A percentile compares a stretch with the other conserved stretches of the same genome.
Evolutionary conservation across 2,797 vertebrate genomes (phyloP).

Genomic region (Mormyrus hasselquistii): DNA sequence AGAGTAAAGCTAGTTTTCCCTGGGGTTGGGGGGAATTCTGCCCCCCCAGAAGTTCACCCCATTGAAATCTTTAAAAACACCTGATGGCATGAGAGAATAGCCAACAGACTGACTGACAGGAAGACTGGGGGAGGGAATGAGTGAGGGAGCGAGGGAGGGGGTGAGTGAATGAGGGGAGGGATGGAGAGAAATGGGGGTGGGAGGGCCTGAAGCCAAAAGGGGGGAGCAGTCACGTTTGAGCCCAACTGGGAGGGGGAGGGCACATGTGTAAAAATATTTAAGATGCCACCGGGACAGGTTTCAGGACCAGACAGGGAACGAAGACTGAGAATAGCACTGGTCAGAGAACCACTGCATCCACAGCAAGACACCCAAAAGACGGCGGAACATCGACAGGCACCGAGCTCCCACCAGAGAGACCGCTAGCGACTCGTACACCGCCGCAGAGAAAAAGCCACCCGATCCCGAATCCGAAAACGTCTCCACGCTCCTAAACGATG

Average conservation of each 20-base stretch:
- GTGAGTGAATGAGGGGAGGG: slow-evolving; percentile 31
- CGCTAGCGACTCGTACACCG: not conserved
- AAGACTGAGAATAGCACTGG: slow-evolving; percentile 39
- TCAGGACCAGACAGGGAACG: slow-evolving; percentile 48
- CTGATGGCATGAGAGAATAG: slow-evolving; percentile 55
- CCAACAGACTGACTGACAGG: slow-evolving; percentile 18
- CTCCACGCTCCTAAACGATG: not conserved
- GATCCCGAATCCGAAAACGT: no score
- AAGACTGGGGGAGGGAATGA: slow-evolving; percentile 43
- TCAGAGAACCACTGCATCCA: slow-evolving; percentile 38
- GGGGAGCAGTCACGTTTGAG: slow-evolving; percentile 48
- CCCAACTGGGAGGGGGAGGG: slow-evolving; percentile 63
- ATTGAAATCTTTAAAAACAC: slow-evolving; percentile 54
- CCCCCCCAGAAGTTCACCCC: slow-evolving; percentile 37
- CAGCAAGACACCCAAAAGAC: not conserved
- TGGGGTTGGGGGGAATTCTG: slow-evolving; percentile 20
- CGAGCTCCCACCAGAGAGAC: slow-evolving; percentile 14
- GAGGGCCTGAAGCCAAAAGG: slow-evolving; percentile 44
- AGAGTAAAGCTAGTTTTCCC: not conserved
- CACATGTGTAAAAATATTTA: slow-evolving; percentile 80
- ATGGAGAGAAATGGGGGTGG: not conserved
- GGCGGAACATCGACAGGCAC: not conserved
- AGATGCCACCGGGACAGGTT: slow-evolving; percentile 67
- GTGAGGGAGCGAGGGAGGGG: slow-evolving; percentile 49
- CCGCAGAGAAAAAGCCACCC: not conserved